Conservation (phyloP, 2,113 vertebrate genomes). For the Xerus inauris region DNA sequence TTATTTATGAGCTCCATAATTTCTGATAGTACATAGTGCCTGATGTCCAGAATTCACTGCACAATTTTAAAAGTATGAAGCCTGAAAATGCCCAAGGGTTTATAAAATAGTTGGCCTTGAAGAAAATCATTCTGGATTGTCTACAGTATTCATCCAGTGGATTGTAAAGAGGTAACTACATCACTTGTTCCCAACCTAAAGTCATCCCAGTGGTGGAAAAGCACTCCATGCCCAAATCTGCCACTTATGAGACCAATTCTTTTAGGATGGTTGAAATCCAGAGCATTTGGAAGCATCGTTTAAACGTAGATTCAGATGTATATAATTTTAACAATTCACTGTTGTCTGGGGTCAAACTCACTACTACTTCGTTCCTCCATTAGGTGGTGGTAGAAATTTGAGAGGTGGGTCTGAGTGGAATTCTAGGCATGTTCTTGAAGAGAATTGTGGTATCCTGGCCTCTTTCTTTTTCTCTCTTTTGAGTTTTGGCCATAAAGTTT, state of each 20-base stretch:
- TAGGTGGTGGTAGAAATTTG: not conserved
- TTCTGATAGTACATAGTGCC: not conserved
- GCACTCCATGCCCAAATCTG: not conserved
- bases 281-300: not conserved
- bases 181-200: not conserved
- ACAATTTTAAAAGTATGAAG: not conserved
- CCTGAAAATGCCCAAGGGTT: not conserved
- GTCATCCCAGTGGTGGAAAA: not conserved
- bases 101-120: not conserved
- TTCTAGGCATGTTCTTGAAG: accelerated
- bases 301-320: not conserved
- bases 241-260: not conserved
- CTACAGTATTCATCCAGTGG: not conserved
- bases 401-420: not conserved
- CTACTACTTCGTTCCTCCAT: not conserved
- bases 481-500: not conserved
- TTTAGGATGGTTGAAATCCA: not conserved
- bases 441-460: not conserved
- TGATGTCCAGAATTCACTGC: not conserved
- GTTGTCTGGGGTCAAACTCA: not conserved
- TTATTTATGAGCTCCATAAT: not conserved
- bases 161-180: not conserved
- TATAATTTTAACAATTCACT: not conserved
- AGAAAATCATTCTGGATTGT: not conserved
- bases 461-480: not conserved